Evolutionary conservation across 2,113 vertebrate genomes (phyloP).

Genomic region (Pyrgilauda ruficollis): DNA sequence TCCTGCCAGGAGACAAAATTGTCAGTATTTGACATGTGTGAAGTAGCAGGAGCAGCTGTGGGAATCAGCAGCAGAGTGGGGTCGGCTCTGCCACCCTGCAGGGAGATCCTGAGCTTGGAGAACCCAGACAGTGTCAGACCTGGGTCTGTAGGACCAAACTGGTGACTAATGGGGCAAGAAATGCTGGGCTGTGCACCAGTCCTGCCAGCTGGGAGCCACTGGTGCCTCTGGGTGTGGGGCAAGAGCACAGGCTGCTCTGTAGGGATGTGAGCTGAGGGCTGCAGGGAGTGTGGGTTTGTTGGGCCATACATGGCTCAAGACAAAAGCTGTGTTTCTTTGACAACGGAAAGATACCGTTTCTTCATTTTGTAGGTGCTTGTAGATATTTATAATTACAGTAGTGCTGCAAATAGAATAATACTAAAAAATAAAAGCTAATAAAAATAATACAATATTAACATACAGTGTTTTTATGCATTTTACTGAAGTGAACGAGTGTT

Average conservation of each 20-base stretch:
- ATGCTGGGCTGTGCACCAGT: neutral
- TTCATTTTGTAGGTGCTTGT: neutral
- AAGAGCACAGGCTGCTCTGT: neutral
- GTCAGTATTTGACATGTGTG: neutral
- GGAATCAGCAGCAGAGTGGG: neutral
- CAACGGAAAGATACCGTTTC: neutral
- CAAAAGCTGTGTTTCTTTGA: neutral
- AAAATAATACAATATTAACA: neutral
- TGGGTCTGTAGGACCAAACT: neutral
- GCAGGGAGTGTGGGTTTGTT: neutral
- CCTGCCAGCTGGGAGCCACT: neutral
- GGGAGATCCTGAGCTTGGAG: neutral
- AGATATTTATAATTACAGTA: neutral
- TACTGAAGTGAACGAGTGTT: neutral
- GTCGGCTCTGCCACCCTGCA: rapidly evolving
- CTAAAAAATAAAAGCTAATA: neutral
- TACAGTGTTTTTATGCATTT: neutral
- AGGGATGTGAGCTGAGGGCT: too few relatives aligned
- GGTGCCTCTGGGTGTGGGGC: neutral
- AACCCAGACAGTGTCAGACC: neutral
- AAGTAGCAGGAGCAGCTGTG: neutral
- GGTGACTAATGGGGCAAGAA: neutral
- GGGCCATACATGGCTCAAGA: neutral
- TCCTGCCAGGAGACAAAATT: neutral
- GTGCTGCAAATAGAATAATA: neutral